phyloP scores from a whole-genome alignment of 2,888 invertebrate genomes.

The Dasypogon diadema region DNA sequence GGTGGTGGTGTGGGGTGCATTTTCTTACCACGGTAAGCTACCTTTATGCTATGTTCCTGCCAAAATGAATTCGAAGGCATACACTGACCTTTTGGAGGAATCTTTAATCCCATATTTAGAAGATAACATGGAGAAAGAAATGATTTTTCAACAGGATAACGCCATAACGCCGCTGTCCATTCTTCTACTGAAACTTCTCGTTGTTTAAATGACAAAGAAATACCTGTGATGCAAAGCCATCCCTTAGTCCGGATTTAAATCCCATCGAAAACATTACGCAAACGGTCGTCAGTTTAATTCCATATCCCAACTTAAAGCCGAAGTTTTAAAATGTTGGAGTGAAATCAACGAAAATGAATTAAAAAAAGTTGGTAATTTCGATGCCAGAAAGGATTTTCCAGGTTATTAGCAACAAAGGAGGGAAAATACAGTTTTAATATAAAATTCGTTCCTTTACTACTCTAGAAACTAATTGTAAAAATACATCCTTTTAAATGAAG shows the following conservation, averaged over 20 bases:
- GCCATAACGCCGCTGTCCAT: slow-evolving; percentile 28
- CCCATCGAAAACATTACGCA: slow-evolving; percentile 8
- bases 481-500: not conserved
- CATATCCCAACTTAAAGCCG: slow-evolving; percentile 14
- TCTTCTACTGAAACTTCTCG: slow-evolving; percentile 1
- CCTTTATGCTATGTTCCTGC: slow-evolving; percentile 17
- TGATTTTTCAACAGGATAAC: slow-evolving; percentile 38
- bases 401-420: not conserved
- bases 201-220: slow-evolving; percentile 7
- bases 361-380: slow-evolving; percentile 1
- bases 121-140: not conserved
- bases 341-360: not conserved
- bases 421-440: not conserved
- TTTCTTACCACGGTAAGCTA: not conserved
- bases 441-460: not conserved
- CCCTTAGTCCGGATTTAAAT: slow-evolving; percentile 21
- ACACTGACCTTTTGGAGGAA: slow-evolving; percentile 22
- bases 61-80: slow-evolving; percentile 1
- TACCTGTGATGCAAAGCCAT: slow-evolving; percentile 23
- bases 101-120: slow-evolving; percentile 22
- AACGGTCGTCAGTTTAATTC: slow-evolving; percentile 18
- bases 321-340: not conserved
- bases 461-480: not conserved
- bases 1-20: slow-evolving; percentile 29
- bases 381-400: not conserved